Percentiles rank a stretch among this genome's conserved stretches.
Evolutionary conservation across 1,140 invertebrate genomes (phyloP).

Genomic region (Sesamia nonagrioides): DNA sequence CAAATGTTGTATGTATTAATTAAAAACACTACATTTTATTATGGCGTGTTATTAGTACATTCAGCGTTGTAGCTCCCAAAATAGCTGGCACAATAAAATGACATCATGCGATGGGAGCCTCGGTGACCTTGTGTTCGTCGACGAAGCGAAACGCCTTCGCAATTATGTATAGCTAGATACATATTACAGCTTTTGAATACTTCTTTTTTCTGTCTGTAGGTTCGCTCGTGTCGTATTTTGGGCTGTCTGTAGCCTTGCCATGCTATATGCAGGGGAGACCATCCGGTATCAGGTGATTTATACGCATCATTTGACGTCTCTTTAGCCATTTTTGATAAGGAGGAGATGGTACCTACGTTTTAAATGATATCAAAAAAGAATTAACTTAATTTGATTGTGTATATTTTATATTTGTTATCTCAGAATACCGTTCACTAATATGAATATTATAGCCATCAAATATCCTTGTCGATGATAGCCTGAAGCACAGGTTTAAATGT

Average conservation of each 20-base stretch:
- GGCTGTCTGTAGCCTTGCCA: not conserved
- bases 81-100: slow-evolving; percentile 10
- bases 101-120: not conserved
- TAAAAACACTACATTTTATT: not conserved
- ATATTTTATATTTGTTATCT: too few species aligned
- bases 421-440: too few species aligned
- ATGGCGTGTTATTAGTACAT: not conserved
- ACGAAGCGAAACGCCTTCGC: not conserved
- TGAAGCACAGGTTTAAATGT: too few species aligned
- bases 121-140: not conserved
- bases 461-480: too few species aligned
- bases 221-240: not conserved
- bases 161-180: not conserved
- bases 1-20: not conserved
- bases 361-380: too few species aligned
- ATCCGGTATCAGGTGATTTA: too few species aligned
- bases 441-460: too few species aligned
- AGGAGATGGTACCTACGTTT: too few species aligned
- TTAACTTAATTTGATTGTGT: too few species aligned
- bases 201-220: not conserved
- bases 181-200: not conserved
- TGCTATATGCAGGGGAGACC: too few species aligned
- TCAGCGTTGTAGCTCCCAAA: not conserved
- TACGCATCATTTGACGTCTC: too few species aligned
- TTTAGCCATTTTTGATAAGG: too few species aligned